A percentile compares a stretch with the other conserved stretches of the same genome.
These are phyloP conservation scores for Darevskia nairensis DNA, from an alignment of 2,797 vertebrate genomes.

Conservation along the genomic window DNA sequence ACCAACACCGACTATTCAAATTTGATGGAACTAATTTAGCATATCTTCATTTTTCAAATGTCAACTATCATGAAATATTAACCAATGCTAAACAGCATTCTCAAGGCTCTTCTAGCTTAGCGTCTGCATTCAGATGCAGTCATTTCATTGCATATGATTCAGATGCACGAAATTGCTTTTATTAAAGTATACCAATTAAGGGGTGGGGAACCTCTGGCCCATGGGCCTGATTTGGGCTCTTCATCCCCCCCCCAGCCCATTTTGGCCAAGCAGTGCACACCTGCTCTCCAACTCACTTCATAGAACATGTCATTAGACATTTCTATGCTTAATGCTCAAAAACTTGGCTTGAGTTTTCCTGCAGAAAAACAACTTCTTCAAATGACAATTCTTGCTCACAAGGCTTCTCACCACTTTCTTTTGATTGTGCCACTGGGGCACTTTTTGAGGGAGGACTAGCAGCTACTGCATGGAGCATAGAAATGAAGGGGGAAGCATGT, in stretches of 20 bases:
- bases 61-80: conserved; percentile 16
- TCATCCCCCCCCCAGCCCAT: background rate
- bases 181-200: background rate
- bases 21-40: background rate
- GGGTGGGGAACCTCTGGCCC: too few relatives aligned
- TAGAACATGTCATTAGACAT: background rate
- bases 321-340: background rate
- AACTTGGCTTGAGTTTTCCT: background rate
- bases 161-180: background rate
- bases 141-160: conserved; percentile 8
- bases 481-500: too few relatives aligned
- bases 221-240: too few relatives aligned
- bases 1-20: conserved; percentile 3
- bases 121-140: background rate
- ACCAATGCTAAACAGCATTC: background rate
- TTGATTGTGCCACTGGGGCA: too few relatives aligned
- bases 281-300: too few relatives aligned
- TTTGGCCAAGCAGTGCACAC: too few relatives aligned
- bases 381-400: background rate
- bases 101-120: background rate
- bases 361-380: background rate
- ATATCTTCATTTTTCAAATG: conserved; percentile 5
- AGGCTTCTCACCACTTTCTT: background rate
- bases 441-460: too few relatives aligned
- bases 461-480: too few relatives aligned